Conservation (phyloP, 2,113 vertebrate species). For the Sphaerodactylus townsendi region DNA sequence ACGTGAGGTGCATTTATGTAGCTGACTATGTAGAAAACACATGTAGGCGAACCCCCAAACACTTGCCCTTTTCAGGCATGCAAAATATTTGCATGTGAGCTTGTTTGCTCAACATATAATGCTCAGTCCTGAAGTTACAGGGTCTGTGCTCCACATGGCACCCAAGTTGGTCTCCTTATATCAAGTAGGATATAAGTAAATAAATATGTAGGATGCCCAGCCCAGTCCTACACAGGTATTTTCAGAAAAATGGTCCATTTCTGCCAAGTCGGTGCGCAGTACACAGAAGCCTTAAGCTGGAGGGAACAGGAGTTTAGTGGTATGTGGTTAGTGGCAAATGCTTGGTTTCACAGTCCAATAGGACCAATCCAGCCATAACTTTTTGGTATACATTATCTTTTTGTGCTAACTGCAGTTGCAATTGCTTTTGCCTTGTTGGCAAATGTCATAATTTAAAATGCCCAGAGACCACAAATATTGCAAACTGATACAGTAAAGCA, state of each 20-base stretch:
- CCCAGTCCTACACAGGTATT: not conserved
- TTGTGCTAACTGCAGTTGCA: not conserved
- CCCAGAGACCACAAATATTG: constrained; percentile 6
- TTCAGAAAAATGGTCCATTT: not conserved
- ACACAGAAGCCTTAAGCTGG: not conserved
- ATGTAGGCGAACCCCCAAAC: too few relatives aligned
- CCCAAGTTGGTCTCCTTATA: not conserved
- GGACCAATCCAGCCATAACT: not conserved
- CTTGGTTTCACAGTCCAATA: not conserved
- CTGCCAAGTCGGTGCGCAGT: not conserved
- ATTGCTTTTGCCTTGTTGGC: not conserved
- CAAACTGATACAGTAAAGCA: not conserved
- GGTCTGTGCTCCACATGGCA: not conserved
- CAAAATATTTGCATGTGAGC: not conserved
- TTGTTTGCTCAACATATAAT: not conserved
- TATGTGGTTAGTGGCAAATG: not conserved
- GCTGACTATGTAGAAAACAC: not conserved
- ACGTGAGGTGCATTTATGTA: not conserved
- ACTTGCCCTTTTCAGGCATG: not conserved
- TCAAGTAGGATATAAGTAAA: not conserved
- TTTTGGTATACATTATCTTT: not conserved
- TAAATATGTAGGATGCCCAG: not conserved
- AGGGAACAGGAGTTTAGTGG: not conserved
- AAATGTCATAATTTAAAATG: not conserved
- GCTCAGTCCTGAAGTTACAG: not conserved